A percentile compares a stretch with the other conserved stretches of the same genome.
Evolutionary conservation across 2,888 invertebrate genomes (phyloP).

Genomic region (Prosopocoilus inquinatus): DNA sequence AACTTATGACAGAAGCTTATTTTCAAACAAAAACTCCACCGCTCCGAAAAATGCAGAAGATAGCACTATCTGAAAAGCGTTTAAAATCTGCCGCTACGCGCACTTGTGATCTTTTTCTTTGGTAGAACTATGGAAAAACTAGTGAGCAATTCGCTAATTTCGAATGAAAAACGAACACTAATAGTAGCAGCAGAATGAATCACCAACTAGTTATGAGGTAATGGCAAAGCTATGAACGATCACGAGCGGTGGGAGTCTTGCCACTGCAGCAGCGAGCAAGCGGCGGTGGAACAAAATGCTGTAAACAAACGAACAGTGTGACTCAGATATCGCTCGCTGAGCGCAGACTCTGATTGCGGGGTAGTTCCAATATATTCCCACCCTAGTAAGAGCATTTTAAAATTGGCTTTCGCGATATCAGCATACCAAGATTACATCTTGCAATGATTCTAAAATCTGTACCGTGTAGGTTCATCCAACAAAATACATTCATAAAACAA

Average conservation of each 20-base stretch:
- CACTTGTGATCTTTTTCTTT: no score
- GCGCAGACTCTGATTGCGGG: conserved; percentile 17
- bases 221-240: conserved; percentile 15
- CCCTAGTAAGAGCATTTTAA: not conserved
- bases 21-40: no score
- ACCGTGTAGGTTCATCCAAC: no score
- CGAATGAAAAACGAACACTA: not conserved
- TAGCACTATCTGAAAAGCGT: no score
- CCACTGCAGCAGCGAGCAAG: conserved; percentile 6
- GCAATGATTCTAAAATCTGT: no score
- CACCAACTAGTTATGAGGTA: conserved; percentile 20
- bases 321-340: conserved; percentile 2
- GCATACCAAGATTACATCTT: not conserved
- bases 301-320: conserved; percentile 16
- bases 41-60: no score
- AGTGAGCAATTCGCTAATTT: not conserved
- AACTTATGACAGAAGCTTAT: no score
- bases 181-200: conserved; percentile 16
- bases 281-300: conserved; percentile 15
- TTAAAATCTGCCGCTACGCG: no score
- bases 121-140: no score
- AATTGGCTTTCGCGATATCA: not conserved
- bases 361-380: conserved; percentile 2
- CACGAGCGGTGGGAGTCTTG: conserved; percentile 1
- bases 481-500: no score